Base-by-base conservation (phyloP, 2,113 vertebrate genomes). In the Cyanoderma ruficeps region DNA sequence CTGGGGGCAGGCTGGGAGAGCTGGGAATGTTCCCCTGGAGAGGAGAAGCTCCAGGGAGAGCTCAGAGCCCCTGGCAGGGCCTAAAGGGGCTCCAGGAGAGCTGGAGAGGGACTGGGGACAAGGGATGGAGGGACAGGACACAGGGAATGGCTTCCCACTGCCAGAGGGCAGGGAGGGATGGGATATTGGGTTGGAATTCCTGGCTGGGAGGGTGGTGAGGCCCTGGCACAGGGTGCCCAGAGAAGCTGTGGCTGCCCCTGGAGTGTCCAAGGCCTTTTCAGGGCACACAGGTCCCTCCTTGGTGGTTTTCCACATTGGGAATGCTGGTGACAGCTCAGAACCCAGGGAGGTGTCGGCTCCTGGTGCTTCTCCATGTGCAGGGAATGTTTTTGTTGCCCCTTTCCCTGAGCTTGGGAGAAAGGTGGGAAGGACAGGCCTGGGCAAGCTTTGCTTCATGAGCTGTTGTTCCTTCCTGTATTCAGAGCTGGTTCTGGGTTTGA, bases 291-390 rank as follows among this genome's bases (percentile, higher is more conserved):
- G 22, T n/a, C 27, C 24, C 33, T 30, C 49, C 56, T 61, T 1
- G 3, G 31, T 33, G 71, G 8, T 18, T 63, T 71, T 25, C 67
- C 75, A 13, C 1, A 0, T 0, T 55, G 44, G 53, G 52, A 47
- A n/a, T 31, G 47, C 8, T 12, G 1, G 25, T 2, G 52, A 2
- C 7, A 31, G 53, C 39, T 52, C 0, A 28, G 50, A 52, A 17
- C 27, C 9, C 27, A 28, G 15, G 0, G 37, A 19, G 21, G 35
- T 27, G 1, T 10, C 13, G 24, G 31, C 63, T 71, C 41, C 64
- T 16, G 59, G 53, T 21, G 13, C 42, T 9, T 47, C 71, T 50
- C 65, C 9, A 0, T 4, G 23, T 21, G 30, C 78, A 27, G n/a
- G 3, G 11, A 57, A 13, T 1, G 50, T 3, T 1, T 87, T 25